Conservation (phyloP, 2,888 invertebrate genomes). For the Chymomyza caudatula region DNA sequence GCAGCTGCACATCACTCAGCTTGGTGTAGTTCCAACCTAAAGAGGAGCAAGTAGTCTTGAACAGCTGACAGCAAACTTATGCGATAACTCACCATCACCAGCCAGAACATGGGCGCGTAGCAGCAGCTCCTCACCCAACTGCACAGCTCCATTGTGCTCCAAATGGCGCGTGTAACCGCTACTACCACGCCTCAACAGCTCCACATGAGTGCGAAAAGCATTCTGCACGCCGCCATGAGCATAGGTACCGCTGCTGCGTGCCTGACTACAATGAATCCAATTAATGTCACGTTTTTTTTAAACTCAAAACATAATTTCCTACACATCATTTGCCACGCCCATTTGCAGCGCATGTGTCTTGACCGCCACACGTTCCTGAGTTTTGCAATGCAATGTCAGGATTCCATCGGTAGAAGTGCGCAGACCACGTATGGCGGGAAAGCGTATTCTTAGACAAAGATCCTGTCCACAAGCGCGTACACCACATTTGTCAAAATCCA, state of each 20-base stretch:
- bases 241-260: constrained; percentile 76
- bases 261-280: constrained; percentile 58
- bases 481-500: constrained; percentile 80
- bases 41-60: not conserved
- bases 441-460: constrained; percentile 80
- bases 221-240: constrained; percentile 80
- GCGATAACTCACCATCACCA: constrained; percentile 79
- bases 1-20: constrained; percentile 79
- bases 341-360: constrained; percentile 79
- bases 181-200: constrained; percentile 78
- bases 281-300: not conserved
- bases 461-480: constrained; percentile 79
- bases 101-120: constrained; percentile 79
- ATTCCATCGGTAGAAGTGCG: constrained; percentile 79
- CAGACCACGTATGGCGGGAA: constrained; percentile 80
- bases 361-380: constrained; percentile 79
- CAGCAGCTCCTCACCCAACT: constrained; percentile 81
- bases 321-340: constrained; percentile 78
- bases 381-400: constrained; percentile 80
- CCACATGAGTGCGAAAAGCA: constrained; percentile 80
- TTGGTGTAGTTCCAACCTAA: constrained; percentile 79
- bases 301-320: constrained; percentile 38
- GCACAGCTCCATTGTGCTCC: constrained; percentile 79
- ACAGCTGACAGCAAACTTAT: not conserved
- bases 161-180: constrained; percentile 79